Evolutionary conservation across 2,797 vertebrate genomes (phyloP), one percentile per base, ranked within the genome.

Genomic region (Pyrocephalus nanus): DNA sequence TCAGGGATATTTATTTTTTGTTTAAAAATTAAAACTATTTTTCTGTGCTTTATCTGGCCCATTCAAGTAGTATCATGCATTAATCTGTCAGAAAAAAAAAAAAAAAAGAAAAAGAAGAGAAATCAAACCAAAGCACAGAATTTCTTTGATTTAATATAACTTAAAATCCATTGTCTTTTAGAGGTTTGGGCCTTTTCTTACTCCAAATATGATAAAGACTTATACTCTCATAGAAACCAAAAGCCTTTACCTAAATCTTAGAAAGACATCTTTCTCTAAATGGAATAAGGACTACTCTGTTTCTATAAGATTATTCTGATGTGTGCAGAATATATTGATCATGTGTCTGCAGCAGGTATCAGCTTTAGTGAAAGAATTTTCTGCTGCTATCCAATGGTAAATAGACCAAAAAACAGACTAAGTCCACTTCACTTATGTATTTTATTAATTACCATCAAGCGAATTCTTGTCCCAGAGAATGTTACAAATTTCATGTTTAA

Each of bases 351-450:
- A 71, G 34, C 11, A 70, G 23, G 2, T 36, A 43, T 20, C 19
- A 60, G 3, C 10, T 60, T 54, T 20, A 69, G 34, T 32, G 22
- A 85, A 88, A 47, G 8, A 86, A 61, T n/a, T 32, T 64, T 25
- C 29, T 60, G 15, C 25, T 82, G 25, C 15, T 55, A 50, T 45
- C n/a, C 62, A 85, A 23, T 32, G 40, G 23, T 16, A 62, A 85
- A 67, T 32, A 43, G 36, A 74, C 30, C 16, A 47, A 75, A 71
- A 71, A 19, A 55, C 1, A 15, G 5, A 85, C 10, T 29, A 82
- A 69, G 19, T 7, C 0, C 0, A 47, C 2, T 82, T 58, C 5
- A 58, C 40, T 43, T 66, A 43, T 2, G 1, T 29, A 40, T 45
- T 34, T 90, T 43, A 47, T 51, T 48, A 66, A 51, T 10, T 40